Evolutionary conservation across 2,888 invertebrate species (phyloP), one percentile per base, ranked within the genome.

Genomic region (Ormyrus labotus): DNA sequence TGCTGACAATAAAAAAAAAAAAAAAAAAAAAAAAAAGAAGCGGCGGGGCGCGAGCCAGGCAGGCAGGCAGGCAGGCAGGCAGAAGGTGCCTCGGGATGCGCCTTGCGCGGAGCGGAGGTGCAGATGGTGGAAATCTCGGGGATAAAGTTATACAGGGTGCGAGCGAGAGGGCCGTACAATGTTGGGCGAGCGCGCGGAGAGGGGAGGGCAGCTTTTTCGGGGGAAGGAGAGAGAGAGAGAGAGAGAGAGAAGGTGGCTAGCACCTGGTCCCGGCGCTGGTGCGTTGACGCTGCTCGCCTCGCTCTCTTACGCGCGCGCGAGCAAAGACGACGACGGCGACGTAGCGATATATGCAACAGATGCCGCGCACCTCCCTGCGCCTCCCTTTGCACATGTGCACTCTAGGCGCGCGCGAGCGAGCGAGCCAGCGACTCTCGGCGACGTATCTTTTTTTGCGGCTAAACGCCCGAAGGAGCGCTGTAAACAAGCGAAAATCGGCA

Each of bases 91-190:
- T 69, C 63, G 72, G 34, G 34, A 68, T 81, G 71, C 83, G 72
- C 84, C 82, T 48, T 63, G 84, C 83, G 34, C 34, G 34, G 34
- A 34, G 34, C 53, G 67, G 80, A 82, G 83, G 85, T 85, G 88
- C 88, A 87, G 87, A 88, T 88, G 88, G 88, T 87, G 87, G 84
- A 87, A 87, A 86, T 87, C 87, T 85, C 88, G 83, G 63, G 72
- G 55, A 85, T 84, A 85, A 86, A 83, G 86, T 83, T 79, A 76
- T 72, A 34, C 34, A 34, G 65, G 68, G 73, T 70, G 78, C 70
- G 69, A 75, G 55, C 48, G 57, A n/a, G 67, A 53, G 75, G 13
- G 51, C 34, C 34, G 34, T 34, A 34, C 34, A 34, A 34, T 34
- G 34, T 34, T 10, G n/a, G 11, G 53, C 6, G 19, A 11, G 19